These are phyloP conservation scores for Apteryx owenii DNA, from an alignment of 2,113 vertebrate species.

Conservation along the genomic window DNA sequence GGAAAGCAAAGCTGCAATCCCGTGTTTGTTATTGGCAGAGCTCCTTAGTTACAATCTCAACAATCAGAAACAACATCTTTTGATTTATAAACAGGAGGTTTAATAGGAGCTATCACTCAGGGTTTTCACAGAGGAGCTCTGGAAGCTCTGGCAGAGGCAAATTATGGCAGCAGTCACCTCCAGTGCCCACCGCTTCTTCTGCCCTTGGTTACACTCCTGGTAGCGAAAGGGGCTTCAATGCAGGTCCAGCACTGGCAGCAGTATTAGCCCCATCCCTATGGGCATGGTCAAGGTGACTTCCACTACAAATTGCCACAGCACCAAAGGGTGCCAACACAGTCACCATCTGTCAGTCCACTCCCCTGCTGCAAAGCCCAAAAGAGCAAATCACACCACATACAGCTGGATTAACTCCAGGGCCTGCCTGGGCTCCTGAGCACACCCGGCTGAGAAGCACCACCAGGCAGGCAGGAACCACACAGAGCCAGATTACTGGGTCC, in stretches of 20 bases:
- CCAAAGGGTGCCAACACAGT: neutral
- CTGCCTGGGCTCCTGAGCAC: neutral
- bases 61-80: neutral
- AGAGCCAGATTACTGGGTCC: too few species aligned
- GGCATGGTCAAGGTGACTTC: neutral
- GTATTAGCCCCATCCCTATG: neutral
- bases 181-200: neutral
- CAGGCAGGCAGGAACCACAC: neutral
- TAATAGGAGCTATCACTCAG: neutral
- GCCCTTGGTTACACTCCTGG: neutral
- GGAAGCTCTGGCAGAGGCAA: neutral
- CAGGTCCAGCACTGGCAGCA: neutral
- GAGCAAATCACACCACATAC: neutral
- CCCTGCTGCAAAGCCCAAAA: neutral
- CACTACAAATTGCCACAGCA: neutral
- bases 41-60: neutral
- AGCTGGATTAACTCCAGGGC: neutral
- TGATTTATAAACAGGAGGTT: neutral
- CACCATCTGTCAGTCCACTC: neutral
- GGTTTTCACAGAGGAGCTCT: neutral
- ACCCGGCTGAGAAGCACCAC: too few species aligned
- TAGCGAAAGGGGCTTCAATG: rapidly evolving
- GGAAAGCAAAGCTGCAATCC: neutral
- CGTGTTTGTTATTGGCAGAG: neutral
- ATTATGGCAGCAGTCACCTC: neutral